phyloP scores from a whole-genome alignment of 2,888 invertebrate genomes.

The Aphelenchoides bicaudatus region DNA sequence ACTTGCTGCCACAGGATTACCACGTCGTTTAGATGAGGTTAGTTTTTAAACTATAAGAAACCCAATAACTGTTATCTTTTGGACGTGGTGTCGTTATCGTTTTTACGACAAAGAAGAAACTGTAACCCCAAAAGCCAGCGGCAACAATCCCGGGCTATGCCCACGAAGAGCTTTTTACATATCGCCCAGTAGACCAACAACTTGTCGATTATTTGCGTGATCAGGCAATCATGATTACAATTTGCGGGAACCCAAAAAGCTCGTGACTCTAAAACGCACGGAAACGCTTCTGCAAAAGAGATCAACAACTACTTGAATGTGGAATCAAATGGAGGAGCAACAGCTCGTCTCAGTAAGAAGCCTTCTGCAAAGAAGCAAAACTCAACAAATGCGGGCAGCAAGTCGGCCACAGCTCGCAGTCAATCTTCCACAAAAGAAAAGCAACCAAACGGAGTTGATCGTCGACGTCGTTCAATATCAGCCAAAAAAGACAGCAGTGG shows the following conservation, averaged over 20 bases:
- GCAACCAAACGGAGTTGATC: neutral
- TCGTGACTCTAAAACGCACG: conserved; percentile 8
- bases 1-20: conserved; percentile 64
- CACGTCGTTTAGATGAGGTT: conserved; percentile 64
- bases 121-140: conserved; percentile 56
- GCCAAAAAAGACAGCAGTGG: too few relatives aligned
- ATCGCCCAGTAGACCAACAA: conserved; percentile 64
- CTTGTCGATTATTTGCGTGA: conserved; percentile 64
- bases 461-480: too few relatives aligned
- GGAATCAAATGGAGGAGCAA: conserved; percentile 1
- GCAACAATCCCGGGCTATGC: conserved; percentile 65
- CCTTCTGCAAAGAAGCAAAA: neutral
- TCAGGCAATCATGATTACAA: conserved; percentile 63
- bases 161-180: conserved; percentile 63
- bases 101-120: conserved; percentile 63
- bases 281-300: neutral
- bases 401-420: neutral
- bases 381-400: too few relatives aligned
- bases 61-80: conserved; percentile 9
- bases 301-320: conserved; percentile 20
- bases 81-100: conserved; percentile 61
- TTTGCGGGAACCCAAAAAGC: conserved; percentile 64
- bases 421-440: neutral
- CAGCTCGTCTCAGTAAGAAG: too few relatives aligned
- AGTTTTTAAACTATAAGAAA: conserved; percentile 7